Percentiles rank a stretch among this genome's conserved stretches.
Evolutionary conservation across 2,888 invertebrate species (phyloP).

Genomic region (Rhagonycha lutea): DNA sequence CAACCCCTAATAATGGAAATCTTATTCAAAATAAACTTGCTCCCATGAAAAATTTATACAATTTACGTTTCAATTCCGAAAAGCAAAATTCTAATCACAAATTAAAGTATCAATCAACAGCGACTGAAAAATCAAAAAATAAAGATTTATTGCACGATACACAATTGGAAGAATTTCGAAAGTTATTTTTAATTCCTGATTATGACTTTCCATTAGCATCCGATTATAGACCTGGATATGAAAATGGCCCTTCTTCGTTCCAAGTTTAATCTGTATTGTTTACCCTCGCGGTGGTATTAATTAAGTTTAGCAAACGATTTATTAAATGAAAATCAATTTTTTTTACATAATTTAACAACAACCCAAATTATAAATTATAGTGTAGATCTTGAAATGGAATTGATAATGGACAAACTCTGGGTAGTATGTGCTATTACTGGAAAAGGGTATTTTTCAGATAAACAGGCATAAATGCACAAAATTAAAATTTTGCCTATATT

Average conservation of each 20-base stretch:
- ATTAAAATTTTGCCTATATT: background rate
- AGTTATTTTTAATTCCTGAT: conserved; percentile 52
- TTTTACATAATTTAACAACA: too few species aligned
- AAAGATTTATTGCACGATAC: conserved; percentile 8
- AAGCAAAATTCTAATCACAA: background rate
- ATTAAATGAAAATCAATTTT: background rate
- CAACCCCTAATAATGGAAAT: background rate
- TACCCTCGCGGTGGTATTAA: background rate
- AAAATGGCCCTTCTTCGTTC: conserved; percentile 51
- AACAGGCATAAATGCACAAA: background rate
- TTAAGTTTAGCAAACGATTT: background rate
- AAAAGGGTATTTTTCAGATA: background rate
- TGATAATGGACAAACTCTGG: background rate
- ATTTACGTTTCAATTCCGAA: background rate
- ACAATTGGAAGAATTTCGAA: conserved; percentile 48
- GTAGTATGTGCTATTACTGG: background rate
- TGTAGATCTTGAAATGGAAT: background rate
- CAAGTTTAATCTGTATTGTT: conserved; percentile 39
- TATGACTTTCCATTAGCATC: conserved; percentile 54
- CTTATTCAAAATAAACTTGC: background rate
- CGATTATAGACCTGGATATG: conserved; percentile 49
- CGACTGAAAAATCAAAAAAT: background rate
- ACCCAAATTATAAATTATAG: background rate
- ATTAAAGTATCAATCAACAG: background rate
- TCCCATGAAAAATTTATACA: background rate